Evolutionary conservation across 2,888 invertebrate species (phyloP), one percentile per base, ranked within the genome.

Genomic region (Brassicogethes aeneus): DNA sequence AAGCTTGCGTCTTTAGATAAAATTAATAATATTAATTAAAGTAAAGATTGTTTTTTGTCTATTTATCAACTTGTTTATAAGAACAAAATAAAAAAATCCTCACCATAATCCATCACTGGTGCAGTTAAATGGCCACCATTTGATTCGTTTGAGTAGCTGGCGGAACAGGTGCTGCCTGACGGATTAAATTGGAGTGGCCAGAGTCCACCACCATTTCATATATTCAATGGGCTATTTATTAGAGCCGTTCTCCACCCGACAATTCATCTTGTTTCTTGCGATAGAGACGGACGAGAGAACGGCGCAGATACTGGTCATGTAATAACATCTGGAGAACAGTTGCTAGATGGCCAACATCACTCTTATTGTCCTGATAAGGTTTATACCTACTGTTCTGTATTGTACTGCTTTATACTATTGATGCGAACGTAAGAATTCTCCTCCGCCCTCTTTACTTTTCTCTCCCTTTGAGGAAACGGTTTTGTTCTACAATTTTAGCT

Each of bases 261-360:
- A 10, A 23, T 23, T 23, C 23, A 23, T 23, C 23, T 23, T 23
- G 23, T 23, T 23, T 23, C 23, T 23, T 23, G 23, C 23, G 23
- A 23, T 23, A 23, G 10, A 10, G 10, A 23, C 23, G 23, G 23
- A 5, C 5, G 5, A 23, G 23, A 23, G 23, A 23, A 23, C 23
- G 23, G 23, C 23, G 10, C 23, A 23, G 23, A 23, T 23, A 23
- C 23, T 23, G 15, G 36, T 36, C 36, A 36, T 36, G 36, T 15
- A 36, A 36, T 16, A 36, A 36, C 16, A 36, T 36, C 16, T 17
- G 17, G 36, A 12, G 36, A 36, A 36, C 36, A 36, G 36, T 17
- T 36, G 36, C 17, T 36, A 36, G 36, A 36, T 36, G 36, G 36
- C 16, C 16, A 17, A 13, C 36, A 36, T 36, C 36, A 36, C 16